These are phyloP conservation scores for Nyctibius bracteatus DNA, from an alignment of 2,113 vertebrate species.

Conservation along the genomic window DNA sequence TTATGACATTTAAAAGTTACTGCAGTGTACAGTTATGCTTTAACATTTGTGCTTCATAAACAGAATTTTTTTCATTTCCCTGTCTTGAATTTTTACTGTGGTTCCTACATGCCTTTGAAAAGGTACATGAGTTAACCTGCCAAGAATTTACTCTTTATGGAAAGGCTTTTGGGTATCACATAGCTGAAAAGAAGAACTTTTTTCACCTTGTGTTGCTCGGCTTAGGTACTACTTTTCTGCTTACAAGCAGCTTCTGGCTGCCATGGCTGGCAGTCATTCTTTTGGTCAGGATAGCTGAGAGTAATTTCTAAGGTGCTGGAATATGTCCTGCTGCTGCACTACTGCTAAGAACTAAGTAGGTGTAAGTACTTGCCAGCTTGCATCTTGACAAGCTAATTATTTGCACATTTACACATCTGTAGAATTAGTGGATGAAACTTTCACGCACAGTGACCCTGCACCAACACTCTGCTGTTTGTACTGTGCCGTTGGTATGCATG, in stretches of 20 bases:
- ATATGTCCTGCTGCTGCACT: background rate
- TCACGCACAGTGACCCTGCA: rapidly evolving
- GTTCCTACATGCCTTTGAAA: background rate
- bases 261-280: background rate
- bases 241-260: background rate
- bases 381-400: background rate
- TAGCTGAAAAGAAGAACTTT: background rate
- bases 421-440: background rate
- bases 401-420: background rate
- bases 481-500: rapidly evolving
- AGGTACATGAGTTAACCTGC: background rate
- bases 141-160: background rate
- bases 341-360: background rate
- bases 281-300: background rate
- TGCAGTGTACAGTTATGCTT: background rate
- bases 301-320: background rate
- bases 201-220: background rate
- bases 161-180: background rate
- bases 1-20: background rate
- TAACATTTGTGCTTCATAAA: background rate
- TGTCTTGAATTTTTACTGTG: background rate
- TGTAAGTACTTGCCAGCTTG: background rate
- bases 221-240: background rate
- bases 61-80: background rate
- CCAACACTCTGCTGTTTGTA: background rate